Conservation (phyloP, 2,797 vertebrate genomes). For the Peromyscus attwateri region DNA sequence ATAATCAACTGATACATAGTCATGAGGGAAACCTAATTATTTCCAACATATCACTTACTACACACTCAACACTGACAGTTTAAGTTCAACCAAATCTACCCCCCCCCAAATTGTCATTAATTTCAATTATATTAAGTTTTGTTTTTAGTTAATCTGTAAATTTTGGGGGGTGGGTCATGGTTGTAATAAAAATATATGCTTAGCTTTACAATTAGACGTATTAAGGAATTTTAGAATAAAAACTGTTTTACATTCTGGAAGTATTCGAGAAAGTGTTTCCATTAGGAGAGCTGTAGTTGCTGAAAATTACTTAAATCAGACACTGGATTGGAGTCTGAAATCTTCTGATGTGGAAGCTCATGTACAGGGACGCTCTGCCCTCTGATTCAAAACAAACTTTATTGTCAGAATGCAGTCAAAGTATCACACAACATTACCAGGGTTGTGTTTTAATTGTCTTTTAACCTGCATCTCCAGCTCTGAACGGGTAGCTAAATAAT, state of each 20-base stretch:
- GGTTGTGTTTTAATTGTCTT: neutral
- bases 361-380: neutral
- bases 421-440: neutral
- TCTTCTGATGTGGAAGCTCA: conserved; percentile 35
- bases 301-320: neutral
- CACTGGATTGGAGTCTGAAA: neutral
- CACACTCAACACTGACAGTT: neutral
- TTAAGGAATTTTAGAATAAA: conserved; percentile 31
- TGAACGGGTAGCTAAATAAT: neutral
- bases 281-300: neutral
- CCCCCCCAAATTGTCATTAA: conserved; percentile 43
- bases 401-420: neutral
- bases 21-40: conserved; percentile 15
- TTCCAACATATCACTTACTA: neutral
- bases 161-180: neutral
- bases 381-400: neutral
- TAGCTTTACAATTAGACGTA: conserved; percentile 17
- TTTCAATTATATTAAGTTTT: conserved; percentile 20
- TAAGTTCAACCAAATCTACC: conserved; percentile 38
- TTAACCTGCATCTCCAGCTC: neutral
- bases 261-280: conserved; percentile 5
- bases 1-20: neutral
- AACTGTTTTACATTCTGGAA: neutral
- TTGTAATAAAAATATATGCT: neutral
- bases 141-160: conserved; percentile 1